A percentile compares a stretch with the other conserved stretches of the same genome.
Conservation (phyloP, 2,888 invertebrate genomes). For the Lissocephala sabroskyi region DNA sequence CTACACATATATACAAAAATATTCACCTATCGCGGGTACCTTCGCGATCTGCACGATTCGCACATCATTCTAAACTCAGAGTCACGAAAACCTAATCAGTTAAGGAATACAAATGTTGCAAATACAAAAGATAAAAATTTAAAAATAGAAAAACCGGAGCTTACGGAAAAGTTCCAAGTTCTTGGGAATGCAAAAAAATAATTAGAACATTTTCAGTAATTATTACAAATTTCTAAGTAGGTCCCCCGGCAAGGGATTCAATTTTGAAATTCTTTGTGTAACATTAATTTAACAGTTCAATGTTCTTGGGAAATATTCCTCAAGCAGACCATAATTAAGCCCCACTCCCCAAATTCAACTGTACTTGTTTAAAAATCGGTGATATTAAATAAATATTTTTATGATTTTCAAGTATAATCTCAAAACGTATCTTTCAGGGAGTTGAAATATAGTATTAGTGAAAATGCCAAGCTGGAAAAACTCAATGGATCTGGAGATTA, state of each 20-base stretch:
- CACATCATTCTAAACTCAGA: conserved; percentile 11
- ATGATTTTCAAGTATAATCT: conserved; percentile 36
- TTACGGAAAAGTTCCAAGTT: conserved; percentile 22
- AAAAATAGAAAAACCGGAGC: conserved; percentile 24
- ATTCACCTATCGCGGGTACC: neutral
- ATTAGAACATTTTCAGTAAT: too few relatives aligned
- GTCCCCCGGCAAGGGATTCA: too few relatives aligned
- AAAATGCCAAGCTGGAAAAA: too few relatives aligned
- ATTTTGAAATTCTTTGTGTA: too few relatives aligned
- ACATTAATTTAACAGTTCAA: too few relatives aligned
- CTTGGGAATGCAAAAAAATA: neutral
- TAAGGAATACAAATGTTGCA: neutral
- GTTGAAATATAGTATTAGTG: conserved; percentile 41
- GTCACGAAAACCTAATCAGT: conserved; percentile 1
- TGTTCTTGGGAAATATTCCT: too few relatives aligned
- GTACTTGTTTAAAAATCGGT: conserved; percentile 43
- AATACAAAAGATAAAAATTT: conserved; percentile 17
- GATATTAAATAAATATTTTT: conserved; percentile 54
- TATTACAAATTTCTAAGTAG: too few relatives aligned
- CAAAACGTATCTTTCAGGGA: too few relatives aligned
- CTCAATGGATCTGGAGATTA: too few relatives aligned
- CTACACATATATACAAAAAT: conserved; percentile 15
- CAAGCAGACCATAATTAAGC: too few relatives aligned
- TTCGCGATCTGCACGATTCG: conserved; percentile 2
- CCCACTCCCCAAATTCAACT: conserved; percentile 15